These are phyloP conservation scores for Cololabis saira DNA, from an alignment of 2,113 vertebrate genomes.

Conservation along the genomic window DNA sequence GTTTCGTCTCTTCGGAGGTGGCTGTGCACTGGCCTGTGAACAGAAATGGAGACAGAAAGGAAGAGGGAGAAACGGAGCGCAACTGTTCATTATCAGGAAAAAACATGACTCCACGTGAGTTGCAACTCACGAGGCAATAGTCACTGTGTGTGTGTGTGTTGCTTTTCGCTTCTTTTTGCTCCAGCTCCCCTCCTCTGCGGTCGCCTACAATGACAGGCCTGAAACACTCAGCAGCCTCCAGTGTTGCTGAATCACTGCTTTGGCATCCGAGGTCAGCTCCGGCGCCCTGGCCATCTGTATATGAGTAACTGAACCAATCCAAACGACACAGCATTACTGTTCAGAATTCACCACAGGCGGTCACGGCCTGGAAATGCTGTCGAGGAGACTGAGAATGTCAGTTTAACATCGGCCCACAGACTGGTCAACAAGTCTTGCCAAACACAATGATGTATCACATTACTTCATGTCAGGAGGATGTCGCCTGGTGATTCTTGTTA, in stretches of 20 bases:
- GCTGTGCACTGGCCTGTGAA: conserved; percentile 44
- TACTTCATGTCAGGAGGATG: conserved; percentile 4
- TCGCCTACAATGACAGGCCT: conserved; percentile 13
- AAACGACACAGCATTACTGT: conserved; percentile 39
- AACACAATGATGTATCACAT: conserved; percentile 6
- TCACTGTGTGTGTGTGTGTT: conserved; percentile 1
- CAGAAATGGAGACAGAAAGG: conserved; percentile 5
- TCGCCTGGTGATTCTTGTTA: background rate
- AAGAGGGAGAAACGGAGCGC: background rate
- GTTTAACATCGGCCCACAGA: conserved; percentile 31
- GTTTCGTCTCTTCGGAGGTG: conserved; percentile 4
- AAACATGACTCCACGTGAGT: conserved; percentile 61
- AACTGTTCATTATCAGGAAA: conserved; percentile 53
- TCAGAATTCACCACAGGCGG: background rate
- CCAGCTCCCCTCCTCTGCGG: conserved; percentile 49
- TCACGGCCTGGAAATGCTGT: conserved; percentile 39
- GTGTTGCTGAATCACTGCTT: conserved; percentile 35
- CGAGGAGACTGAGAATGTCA: conserved; percentile 19
- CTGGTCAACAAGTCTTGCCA: background rate
- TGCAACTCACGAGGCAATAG: conserved; percentile 55
- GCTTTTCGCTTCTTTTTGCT: conserved; percentile 20
- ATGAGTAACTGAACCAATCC: conserved; percentile 23
- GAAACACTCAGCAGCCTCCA: conserved; percentile 45
- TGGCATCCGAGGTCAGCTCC: conserved; percentile 30
- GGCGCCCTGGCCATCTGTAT: conserved; percentile 17